Evolutionary conservation across 1,140 invertebrate species (phyloP).

Genomic region (Aphaenogaster rudis): DNA sequence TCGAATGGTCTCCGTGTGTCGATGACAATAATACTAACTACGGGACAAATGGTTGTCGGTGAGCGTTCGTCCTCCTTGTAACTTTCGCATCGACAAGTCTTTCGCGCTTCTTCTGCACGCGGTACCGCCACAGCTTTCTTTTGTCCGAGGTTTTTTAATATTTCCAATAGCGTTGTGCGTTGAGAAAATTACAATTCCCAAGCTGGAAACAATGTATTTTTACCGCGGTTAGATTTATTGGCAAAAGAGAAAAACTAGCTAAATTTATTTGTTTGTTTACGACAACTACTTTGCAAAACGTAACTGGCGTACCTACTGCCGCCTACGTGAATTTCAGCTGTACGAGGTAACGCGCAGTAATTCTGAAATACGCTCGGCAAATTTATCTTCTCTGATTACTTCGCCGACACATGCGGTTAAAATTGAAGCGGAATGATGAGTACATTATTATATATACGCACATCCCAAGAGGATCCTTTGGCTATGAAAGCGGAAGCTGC

Average conservation of each 20-base stretch:
- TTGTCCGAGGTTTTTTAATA: background rate
- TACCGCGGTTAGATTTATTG: conserved; percentile 49
- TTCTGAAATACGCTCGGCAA: conserved; percentile 49
- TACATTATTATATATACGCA: conserved; percentile 48
- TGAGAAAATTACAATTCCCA: conserved; percentile 23
- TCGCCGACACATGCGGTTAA: conserved; percentile 31
- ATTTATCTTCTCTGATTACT: conserved; percentile 60
- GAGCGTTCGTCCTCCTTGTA: background rate
- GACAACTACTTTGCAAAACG: conserved; percentile 53
- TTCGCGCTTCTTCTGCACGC: background rate
- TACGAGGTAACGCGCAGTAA: conserved; percentile 25
- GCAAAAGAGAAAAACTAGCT: conserved; percentile 20
- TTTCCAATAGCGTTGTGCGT: background rate
- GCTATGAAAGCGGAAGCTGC: conserved; percentile 17
- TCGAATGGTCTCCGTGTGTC: background rate
- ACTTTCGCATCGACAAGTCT: conserved; percentile 5
- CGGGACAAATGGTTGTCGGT: conserved; percentile 5
- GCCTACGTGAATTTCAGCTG: conserved; percentile 25
- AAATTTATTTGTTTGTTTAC: conserved; percentile 66
- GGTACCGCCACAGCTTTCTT: background rate
- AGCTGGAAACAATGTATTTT: conserved; percentile 38
- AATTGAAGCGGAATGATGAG: conserved; percentile 53
- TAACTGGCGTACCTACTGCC: background rate
- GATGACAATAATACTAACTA: conserved; percentile 13
- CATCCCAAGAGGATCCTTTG: conserved; percentile 26